Percentiles rank a stretch among this genome's conserved stretches.
These are phyloP conservation scores for Penaeus monodon DNA, from an alignment of 2,888 invertebrate genomes.

Conservation along the genomic window DNA sequence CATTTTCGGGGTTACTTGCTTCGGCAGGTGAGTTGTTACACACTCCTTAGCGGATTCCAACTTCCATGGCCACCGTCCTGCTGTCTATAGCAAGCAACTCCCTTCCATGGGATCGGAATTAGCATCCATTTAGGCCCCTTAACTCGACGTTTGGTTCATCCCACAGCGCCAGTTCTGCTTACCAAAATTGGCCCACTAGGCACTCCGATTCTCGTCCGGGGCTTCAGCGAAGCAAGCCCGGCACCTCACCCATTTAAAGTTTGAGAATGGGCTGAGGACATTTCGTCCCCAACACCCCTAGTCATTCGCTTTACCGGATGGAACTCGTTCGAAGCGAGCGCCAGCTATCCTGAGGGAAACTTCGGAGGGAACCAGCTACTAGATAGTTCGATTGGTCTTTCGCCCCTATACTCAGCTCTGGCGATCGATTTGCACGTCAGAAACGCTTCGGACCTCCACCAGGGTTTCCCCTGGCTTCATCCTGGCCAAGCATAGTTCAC, in stretches of 20 bases:
- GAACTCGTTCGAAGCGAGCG: too few relatives aligned
- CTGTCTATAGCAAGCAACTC: conserved; percentile 69
- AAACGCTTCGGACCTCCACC: too few relatives aligned
- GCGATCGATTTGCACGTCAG: conserved; percentile 85
- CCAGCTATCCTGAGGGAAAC: too few relatives aligned
- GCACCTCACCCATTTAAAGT: too few relatives aligned
- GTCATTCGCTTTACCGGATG: conserved; percentile 69
- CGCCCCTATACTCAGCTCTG: conserved; percentile 80
- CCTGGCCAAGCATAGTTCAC: conserved; percentile 78
- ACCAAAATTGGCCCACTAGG: conserved; percentile 81
- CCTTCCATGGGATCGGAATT: conserved; percentile 76
- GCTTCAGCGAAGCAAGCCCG: too few relatives aligned
- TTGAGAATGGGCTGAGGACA: too few relatives aligned
- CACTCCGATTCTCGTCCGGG: conserved; percentile 39
- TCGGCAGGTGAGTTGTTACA: too few relatives aligned
- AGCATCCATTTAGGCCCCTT: conserved; percentile 78
- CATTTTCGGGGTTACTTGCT: too few relatives aligned
- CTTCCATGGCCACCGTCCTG: conserved; percentile 48
- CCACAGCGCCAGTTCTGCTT: conserved; percentile 85
- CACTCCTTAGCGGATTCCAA: conserved; percentile 72
- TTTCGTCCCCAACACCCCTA: too few relatives aligned
- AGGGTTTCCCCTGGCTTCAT: conserved; percentile 79
- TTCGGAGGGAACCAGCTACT: conserved; percentile 84
- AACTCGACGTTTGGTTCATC: conserved; percentile 82
- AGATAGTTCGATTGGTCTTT: conserved; percentile 81